Percentiles rank a stretch among this genome's conserved stretches.
phyloP scores from a whole-genome alignment of 2,797 vertebrate genomes.

The Rhinella marina region DNA sequence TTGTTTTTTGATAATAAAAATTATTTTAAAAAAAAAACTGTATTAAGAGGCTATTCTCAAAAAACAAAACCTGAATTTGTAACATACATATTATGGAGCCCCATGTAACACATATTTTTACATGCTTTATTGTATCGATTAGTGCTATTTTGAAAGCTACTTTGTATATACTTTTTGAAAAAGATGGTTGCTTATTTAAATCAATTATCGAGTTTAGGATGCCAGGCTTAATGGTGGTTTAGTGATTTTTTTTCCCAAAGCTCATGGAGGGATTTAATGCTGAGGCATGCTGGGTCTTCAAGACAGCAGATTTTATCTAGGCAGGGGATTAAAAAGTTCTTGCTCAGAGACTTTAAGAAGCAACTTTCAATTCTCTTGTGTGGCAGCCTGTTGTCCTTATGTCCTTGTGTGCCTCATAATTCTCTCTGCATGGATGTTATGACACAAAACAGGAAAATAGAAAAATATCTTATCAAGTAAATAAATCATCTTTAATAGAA shows the following conservation, averaged over 20 bases:
- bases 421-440: constrained; percentile 13
- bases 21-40: no score
- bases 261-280: constrained; percentile 40
- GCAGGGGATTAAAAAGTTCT: constrained; percentile 48
- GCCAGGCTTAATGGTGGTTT: constrained; percentile 36
- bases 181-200: constrained; percentile 38
- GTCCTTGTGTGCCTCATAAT: constrained; percentile 34
- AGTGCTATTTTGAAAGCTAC: constrained; percentile 9
- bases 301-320: constrained; percentile 34
- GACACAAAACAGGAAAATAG: background rate
- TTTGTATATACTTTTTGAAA: no score
- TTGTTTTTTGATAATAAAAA: no score
- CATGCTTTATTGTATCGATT: background rate
- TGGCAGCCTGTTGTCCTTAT: constrained; percentile 28
- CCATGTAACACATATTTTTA: background rate
- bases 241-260: constrained; percentile 35
- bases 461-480: background rate
- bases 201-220: constrained; percentile 41
- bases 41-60: no score
- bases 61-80: background rate
- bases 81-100: background rate
- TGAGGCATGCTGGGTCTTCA: constrained; percentile 39
- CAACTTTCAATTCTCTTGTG: constrained; percentile 13
- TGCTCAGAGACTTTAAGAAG: constrained; percentile 24
- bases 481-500: constrained; percentile 2